Conservation (phyloP, 2,113 vertebrate genomes). For the Puma concolor region DNA sequence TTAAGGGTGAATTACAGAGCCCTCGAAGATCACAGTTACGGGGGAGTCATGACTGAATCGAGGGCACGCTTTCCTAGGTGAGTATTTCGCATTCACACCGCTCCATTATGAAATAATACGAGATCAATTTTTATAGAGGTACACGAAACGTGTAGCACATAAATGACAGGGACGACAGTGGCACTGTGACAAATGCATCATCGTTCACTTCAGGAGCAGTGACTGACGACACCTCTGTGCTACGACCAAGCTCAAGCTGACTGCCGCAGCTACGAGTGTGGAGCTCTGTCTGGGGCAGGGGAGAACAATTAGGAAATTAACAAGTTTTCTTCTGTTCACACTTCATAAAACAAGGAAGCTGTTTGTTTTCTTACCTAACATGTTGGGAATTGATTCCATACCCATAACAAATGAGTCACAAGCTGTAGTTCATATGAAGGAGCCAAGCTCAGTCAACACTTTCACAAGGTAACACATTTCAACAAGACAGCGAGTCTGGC, state of each 20-base stretch:
- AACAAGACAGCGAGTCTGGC: not conserved
- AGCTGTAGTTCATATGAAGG: not conserved
- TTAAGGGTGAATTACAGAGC: not conserved
- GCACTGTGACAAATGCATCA: not conserved
- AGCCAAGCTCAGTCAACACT: constrained; percentile 43
- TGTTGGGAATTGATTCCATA: constrained; percentile 46
- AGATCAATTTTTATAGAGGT: not conserved
- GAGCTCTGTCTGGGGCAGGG: not conserved
- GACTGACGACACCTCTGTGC: too few relatives aligned
- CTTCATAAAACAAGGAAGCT: constrained; percentile 56
- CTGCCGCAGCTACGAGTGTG: rapidly evolving
- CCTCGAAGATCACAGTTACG: not conserved
- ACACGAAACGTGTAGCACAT: not conserved
- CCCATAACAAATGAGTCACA: constrained; percentile 47
- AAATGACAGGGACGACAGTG: not conserved
- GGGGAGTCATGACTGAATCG: rapidly evolving
- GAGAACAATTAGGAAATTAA: constrained; percentile 37
- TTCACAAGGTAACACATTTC: not conserved
- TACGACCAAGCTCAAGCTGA: rapidly evolving
- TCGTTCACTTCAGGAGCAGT: rapidly evolving
- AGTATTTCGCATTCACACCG: not conserved
- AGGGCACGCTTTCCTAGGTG: not conserved
- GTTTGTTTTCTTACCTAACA: constrained; percentile 60
- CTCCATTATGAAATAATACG: not conserved
- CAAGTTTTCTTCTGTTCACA: constrained; percentile 50